A percentile compares a stretch with the other conserved stretches of the same genome.
Conservation (phyloP, 2,888 invertebrate genomes). For the Cheilosia impressa region DNA sequence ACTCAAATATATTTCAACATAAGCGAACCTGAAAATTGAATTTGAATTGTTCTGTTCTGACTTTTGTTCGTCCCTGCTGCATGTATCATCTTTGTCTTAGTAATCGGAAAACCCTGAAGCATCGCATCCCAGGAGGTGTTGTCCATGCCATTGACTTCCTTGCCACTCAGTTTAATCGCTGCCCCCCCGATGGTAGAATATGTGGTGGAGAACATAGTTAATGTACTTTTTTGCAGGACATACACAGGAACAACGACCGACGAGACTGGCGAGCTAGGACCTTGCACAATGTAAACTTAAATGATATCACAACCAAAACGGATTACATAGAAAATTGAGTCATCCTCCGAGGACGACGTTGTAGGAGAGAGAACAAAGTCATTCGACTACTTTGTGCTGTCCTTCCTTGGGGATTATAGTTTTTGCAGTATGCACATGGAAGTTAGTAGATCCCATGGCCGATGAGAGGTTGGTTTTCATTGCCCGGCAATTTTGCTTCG, state of each 20-base stretch:
- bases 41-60: slow-evolving; percentile 12
- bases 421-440: slow-evolving; percentile 24
- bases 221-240: slow-evolving; percentile 53
- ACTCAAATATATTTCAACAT: slow-evolving; percentile 13
- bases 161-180: slow-evolving; percentile 42
- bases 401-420: slow-evolving; percentile 25
- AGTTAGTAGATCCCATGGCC: slow-evolving; percentile 14
- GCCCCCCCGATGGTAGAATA: slow-evolving; percentile 56
- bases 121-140: slow-evolving; percentile 21
- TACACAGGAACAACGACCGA: not conserved
- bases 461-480: slow-evolving; percentile 25
- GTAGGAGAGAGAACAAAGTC: slow-evolving; percentile 39
- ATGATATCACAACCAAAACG: slow-evolving; percentile 69
- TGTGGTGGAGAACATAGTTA: slow-evolving; percentile 52
- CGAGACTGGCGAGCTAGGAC: slow-evolving; percentile 7
- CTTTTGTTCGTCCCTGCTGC: slow-evolving; percentile 14
- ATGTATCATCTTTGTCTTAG: not conserved
- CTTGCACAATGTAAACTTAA: slow-evolving; percentile 68
- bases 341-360: slow-evolving; percentile 58
- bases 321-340: slow-evolving; percentile 74
- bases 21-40: slow-evolving; percentile 52
- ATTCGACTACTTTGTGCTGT: slow-evolving; percentile 51
- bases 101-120: slow-evolving; percentile 17
- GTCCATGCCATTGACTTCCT: not conserved
- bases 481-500: slow-evolving; percentile 3